Percentiles rank a stretch among this genome's conserved stretches.
These are phyloP conservation scores for Dryococelus australis DNA, from an alignment of 2,888 invertebrate species.

Conservation along the genomic window DNA sequence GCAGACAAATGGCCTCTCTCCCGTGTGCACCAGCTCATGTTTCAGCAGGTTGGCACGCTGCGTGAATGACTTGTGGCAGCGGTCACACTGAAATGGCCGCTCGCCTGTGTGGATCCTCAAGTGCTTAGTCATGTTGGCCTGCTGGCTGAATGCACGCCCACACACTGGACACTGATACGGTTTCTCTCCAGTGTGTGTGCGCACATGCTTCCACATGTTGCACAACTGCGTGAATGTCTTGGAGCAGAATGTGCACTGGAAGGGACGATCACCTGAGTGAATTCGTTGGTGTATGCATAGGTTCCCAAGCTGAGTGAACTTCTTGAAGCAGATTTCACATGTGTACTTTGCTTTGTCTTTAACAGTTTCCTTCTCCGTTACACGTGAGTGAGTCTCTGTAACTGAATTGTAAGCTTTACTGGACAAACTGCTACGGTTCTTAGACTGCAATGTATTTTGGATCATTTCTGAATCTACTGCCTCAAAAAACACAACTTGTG, in stretches of 20 bases:
- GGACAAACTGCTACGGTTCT: not conserved
- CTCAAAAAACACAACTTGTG: not conserved
- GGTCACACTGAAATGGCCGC: not conserved
- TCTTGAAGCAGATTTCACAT: constrained; percentile 20
- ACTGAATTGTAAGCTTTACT: too few relatives aligned
- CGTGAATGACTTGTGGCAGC: constrained; percentile 13
- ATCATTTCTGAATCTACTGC: not conserved
- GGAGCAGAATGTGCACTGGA: constrained; percentile 11
- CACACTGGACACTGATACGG: not conserved
- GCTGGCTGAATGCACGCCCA: not conserved
- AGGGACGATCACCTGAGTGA: constrained; percentile 18
- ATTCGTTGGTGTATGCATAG: constrained; percentile 6
- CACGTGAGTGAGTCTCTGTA: not conserved
- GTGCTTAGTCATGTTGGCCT: constrained; percentile 17
- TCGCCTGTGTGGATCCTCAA: constrained; percentile 17
- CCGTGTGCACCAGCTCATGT: constrained; percentile 7
- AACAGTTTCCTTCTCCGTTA: not conserved
- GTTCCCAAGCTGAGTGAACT: constrained; percentile 10
- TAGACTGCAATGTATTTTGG: not conserved
- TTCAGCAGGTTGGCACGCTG: constrained; percentile 22
- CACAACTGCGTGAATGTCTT: constrained; percentile 18
- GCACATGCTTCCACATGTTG: constrained; percentile 27
- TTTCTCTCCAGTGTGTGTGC: constrained; percentile 21
- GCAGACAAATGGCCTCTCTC: not conserved
- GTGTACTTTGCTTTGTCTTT: not conserved